Conservation (phyloP, 2,113 vertebrate species). For the Syngnathus floridae region DNA sequence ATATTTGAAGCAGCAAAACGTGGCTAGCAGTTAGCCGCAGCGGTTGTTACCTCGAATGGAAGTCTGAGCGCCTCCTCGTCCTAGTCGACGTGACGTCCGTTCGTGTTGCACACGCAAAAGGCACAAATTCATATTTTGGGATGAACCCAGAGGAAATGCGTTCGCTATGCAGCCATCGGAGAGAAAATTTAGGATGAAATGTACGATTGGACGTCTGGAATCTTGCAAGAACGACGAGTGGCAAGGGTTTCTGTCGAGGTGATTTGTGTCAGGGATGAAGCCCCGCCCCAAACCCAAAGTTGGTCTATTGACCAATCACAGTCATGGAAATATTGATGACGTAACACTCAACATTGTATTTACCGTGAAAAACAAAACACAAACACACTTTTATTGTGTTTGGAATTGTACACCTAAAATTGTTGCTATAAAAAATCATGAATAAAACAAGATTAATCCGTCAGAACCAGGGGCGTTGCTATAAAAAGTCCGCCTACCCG, state of each 20-base stretch:
- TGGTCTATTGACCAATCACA: conserved; percentile 40
- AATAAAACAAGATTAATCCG: too few species aligned
- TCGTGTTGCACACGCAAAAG: conserved; percentile 10
- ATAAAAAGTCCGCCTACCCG: too few species aligned
- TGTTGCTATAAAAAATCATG: too few species aligned
- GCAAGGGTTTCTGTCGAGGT: conserved; percentile 37
- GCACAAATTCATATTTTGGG: conserved; percentile 30
- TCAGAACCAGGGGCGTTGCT: too few species aligned
- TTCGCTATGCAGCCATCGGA: not conserved
- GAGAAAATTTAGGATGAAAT: not conserved
- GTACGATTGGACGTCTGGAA: not conserved
- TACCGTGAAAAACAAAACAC: too few species aligned
- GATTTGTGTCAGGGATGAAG: conserved; percentile 27
- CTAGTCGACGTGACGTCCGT: conserved; percentile 17
- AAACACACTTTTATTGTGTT: too few species aligned
- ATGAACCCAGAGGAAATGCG: not conserved
- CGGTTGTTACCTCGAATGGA: not conserved
- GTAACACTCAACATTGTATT: not conserved
- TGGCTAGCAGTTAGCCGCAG: not conserved
- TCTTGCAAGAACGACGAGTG: not conserved
- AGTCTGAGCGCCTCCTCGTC: conserved; percentile 25
- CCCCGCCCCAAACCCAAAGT: conserved; percentile 4
- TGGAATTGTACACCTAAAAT: too few species aligned
- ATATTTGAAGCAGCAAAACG: not conserved
- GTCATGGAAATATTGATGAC: not conserved